Base-by-base conservation (phyloP, 2,888 invertebrate genomes). In the Priocnemis perturbator region DNA sequence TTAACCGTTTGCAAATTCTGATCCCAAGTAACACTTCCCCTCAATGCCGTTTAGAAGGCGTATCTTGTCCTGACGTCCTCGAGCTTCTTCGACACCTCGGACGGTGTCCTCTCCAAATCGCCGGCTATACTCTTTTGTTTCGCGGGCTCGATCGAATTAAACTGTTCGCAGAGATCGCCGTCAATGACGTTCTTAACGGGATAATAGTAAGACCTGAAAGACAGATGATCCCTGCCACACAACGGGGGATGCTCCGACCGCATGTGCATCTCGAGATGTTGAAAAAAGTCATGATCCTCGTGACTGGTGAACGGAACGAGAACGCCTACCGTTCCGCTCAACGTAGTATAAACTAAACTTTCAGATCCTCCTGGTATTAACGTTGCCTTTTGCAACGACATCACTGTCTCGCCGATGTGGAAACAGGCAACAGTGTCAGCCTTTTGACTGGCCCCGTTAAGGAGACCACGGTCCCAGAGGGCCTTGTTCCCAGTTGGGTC, bases 211-310 rank as follows among this genome's bases (percentile, higher is more conserved):
- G 98, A 98, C 82, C 99, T 93, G 90, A 95, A 99, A 0, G 98
- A 97, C 30, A 99, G 91, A 89, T 99, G 99, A 90, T 99, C 99
- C 20, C 99, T 91, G 0, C 99, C 99, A 90, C 98, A 98, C 0
- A 99, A 90, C 0, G 99, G 98, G 0, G 98, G 93, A 90, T 98
- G 96, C 89, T 99, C 99, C 76, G 97, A 96, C 61, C 99, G 91
- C 97, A 99, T 97, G 89, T 99, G 98, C 99, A 99, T 99, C 90
- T 99, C 99, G 74, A 99, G 91, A 90, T 99, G 98, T 87, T 99
- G 98, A 91, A 99, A 99, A 89, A 99, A 99, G 88, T 99, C 99
- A 83, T 98, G 98, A 89, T 99, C 99, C 91, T 99, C 98, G 82
- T 97, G 94, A 19, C 97, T 97, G 0, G 97, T 97, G 86, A 98